These are phyloP conservation scores for Zeugodacus cucurbitae DNA, from an alignment of 1,140 invertebrate species.

Conservation along the genomic window DNA sequence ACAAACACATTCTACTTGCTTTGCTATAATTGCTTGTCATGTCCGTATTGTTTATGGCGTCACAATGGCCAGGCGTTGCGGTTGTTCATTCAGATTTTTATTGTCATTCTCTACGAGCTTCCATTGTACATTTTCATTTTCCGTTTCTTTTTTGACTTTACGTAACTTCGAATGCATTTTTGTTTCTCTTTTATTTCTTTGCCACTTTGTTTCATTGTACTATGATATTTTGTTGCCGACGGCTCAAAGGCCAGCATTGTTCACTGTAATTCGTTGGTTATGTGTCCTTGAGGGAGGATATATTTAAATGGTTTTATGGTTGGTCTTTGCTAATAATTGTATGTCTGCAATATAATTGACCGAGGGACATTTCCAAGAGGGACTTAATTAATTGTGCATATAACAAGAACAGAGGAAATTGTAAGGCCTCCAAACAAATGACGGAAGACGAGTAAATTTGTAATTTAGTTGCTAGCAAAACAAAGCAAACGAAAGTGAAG, in stretches of 20 bases:
- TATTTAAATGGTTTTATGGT: background rate
- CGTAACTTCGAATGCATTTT: too few species aligned
- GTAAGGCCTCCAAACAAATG: background rate
- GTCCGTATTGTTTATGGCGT: too few species aligned
- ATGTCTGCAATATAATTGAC: background rate
- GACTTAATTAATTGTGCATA: background rate
- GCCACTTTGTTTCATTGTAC: background rate
- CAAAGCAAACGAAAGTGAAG: background rate
- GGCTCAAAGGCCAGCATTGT: background rate
- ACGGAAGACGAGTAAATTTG: background rate
- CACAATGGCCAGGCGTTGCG: too few species aligned
- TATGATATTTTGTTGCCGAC: background rate
- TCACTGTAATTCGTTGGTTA: background rate
- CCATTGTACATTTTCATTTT: background rate
- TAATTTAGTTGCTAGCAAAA: background rate
- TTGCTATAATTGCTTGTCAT: too few species aligned
- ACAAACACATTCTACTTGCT: too few species aligned
- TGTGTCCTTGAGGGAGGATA: background rate
- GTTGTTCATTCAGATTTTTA: too few species aligned
- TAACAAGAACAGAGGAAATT: background rate
- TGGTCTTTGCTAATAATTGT: background rate
- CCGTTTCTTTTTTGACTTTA: background rate
- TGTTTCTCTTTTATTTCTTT: background rate
- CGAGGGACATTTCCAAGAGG: background rate
- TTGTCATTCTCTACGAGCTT: too few species aligned